A percentile compares a stretch with the other conserved stretches of the same genome.
These are phyloP conservation scores for Pseudochirops cupreus DNA, from an alignment of 2,797 vertebrate genomes.

Conservation along the genomic window DNA sequence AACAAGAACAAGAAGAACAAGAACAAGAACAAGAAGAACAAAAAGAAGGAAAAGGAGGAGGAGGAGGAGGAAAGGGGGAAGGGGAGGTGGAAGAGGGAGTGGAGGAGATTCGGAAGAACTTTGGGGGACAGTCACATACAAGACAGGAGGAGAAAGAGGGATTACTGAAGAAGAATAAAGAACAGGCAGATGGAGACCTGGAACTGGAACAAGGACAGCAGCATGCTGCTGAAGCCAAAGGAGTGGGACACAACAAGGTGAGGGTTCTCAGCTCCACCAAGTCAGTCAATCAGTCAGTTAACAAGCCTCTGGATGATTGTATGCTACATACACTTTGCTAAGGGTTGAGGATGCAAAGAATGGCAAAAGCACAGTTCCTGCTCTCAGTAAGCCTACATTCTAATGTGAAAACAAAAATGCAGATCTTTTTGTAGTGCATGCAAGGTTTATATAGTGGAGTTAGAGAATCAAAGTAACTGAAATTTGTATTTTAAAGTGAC, in stretches of 20 bases:
- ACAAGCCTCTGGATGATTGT: background rate
- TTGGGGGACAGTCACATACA: background rate
- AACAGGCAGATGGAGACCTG: background rate
- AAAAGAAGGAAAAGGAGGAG: rapidly evolving
- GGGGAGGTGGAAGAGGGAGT: background rate
- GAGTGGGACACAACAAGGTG: background rate
- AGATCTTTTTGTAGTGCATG: background rate
- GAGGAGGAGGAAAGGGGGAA: background rate
- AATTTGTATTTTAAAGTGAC: background rate
- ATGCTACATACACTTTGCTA: background rate
- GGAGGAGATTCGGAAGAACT: background rate
- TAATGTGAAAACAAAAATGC: background rate
- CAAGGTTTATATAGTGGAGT: background rate
- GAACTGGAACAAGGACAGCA: background rate
- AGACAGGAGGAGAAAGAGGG: background rate
- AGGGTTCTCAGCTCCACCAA: background rate
- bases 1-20: rapidly evolving
- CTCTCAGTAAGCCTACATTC: background rate
- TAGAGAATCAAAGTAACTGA: background rate
- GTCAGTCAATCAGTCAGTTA: background rate
- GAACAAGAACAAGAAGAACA: rapidly evolving
- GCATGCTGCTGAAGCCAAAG: background rate
- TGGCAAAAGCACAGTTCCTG: background rate
- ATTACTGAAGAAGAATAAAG: background rate
- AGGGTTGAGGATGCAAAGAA: background rate